phyloP scores from a whole-genome alignment of 2,888 invertebrate genomes.

The Calameuta pallipes region DNA sequence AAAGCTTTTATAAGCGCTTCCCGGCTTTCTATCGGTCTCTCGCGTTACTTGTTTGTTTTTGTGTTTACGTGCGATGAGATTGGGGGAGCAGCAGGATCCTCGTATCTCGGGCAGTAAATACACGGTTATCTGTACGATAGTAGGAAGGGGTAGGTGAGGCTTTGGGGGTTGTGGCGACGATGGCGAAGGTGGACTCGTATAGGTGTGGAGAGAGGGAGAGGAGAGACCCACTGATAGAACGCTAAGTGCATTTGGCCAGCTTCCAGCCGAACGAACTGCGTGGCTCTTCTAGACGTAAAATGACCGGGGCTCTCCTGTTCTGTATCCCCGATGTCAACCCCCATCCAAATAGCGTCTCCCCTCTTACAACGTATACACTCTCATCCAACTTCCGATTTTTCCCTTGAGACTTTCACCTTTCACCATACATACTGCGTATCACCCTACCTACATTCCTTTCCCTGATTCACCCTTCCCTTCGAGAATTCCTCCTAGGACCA shows the following conservation, averaged over 20 bases:
- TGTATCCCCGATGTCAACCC: neutral
- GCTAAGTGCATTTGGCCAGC: constrained; percentile 61
- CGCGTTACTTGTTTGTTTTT: constrained; percentile 35
- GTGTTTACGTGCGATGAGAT: constrained; percentile 31
- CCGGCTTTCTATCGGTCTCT: neutral
- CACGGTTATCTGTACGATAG: constrained; percentile 40
- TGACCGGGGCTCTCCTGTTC: constrained; percentile 33
- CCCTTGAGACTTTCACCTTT: neutral
- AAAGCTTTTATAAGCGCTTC: constrained; percentile 21
- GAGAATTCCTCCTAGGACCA: neutral
- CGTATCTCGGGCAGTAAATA: constrained; percentile 50
- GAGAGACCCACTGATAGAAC: constrained; percentile 50
- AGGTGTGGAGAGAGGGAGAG: constrained; percentile 12
- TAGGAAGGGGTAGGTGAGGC: neutral
- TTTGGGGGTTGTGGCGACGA: neutral
- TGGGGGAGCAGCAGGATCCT: constrained; percentile 36
- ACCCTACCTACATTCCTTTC: neutral
- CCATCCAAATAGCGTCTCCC: neutral
- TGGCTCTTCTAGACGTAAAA: constrained; percentile 44
- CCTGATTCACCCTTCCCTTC: neutral
- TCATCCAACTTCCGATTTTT: neutral
- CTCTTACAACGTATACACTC: neutral
- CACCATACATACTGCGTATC: neutral
- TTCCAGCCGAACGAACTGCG: constrained; percentile 48
- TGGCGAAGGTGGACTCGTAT: neutral